Percentiles rank a stretch among this genome's conserved stretches.
These are phyloP conservation scores for Coturnix japonica DNA, from an alignment of 2,113 vertebrate genomes.

Conservation along the genomic window DNA sequence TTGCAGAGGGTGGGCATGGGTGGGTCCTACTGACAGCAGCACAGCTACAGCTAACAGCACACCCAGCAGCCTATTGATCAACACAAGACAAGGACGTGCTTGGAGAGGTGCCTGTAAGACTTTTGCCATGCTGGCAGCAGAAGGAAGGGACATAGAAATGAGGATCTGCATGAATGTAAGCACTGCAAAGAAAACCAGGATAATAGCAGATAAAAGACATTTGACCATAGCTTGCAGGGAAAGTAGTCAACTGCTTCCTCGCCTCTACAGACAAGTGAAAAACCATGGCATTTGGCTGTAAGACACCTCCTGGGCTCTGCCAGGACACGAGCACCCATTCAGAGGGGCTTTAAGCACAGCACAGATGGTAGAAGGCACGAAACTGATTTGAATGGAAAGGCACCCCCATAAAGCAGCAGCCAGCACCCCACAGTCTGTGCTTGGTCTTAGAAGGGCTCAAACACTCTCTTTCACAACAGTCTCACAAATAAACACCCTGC, in stretches of 20 bases:
- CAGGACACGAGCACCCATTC: not conserved
- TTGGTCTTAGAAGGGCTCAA: not conserved
- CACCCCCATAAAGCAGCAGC: not conserved
- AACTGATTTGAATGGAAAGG: not conserved
- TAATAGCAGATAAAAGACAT: not conserved
- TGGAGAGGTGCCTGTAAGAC: constrained; percentile 47
- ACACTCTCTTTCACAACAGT: not conserved
- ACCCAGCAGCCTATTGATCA: constrained; percentile 54
- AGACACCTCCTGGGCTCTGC: not conserved
- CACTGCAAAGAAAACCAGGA: not conserved
- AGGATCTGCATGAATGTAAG: constrained; percentile 11
- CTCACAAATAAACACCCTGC: not conserved
- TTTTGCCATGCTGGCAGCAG: constrained; percentile 51
- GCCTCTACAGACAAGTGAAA: not conserved
- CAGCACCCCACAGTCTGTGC: not conserved
- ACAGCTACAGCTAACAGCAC: constrained; percentile 17
- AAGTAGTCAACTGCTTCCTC: not conserved
- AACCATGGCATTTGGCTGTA: accelerated
- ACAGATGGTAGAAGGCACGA: not conserved
- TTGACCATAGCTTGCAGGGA: not conserved
- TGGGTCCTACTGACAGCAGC: constrained; percentile 48
- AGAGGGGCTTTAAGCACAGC: not conserved
- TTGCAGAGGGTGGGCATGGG: constrained; percentile 61
- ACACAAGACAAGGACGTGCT: constrained; percentile 42
- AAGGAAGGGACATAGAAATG: not conserved